Evolutionary conservation across 2,113 vertebrate genomes (phyloP), one percentile per base, ranked within the genome.

Genomic region (Speoplatyrhinus poulsoni): DNA sequence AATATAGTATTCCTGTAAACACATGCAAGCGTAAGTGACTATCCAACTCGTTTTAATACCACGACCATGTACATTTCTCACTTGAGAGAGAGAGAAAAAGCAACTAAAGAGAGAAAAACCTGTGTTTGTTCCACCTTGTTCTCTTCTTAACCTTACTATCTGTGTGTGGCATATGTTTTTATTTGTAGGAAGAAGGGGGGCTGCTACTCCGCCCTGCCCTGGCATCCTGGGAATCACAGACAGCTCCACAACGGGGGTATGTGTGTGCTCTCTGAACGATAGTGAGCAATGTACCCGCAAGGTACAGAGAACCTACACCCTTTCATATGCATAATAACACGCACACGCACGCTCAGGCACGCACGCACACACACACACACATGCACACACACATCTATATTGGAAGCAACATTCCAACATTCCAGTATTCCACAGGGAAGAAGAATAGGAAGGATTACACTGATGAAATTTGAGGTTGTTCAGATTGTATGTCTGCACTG

Each of bases 101-200:
- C n/a, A 12, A 68, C 60, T 10, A 60, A 2, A 52, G 53, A 3
- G 9, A 46, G 46, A 0, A 11, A 46, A 53, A 69, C 52, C 58
- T 61, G 48, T 13, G n/a, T 17, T 32, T 52, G 61, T 77, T 74
- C 66, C 65, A 19, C 26, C 55, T 62, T 70, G 61, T 72, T 71
- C 72, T 81, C 59, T 10, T 87, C 83, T 79, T 79, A 80, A 84
- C 79, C 73, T 79, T 26, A 47, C 81, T 85, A 87, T 82, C 86
- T 88, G 84, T 85, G 86, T 89, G 82, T 79, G 59, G 83, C 79
- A 71, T 19, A 60, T 89, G 82, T 88, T 90, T 89, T 88, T 77
- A 84, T 88, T 84, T 55, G 62, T 26, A 2, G 2, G 26, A 26
- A 26, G 26, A 26, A 26, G 36, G 36, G 36, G 77, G 83, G 85